Percentiles rank a stretch among this genome's conserved stretches.
Conservation (phyloP, 2,888 invertebrate genomes). For the Cyrtodaria siliqua region DNA sequence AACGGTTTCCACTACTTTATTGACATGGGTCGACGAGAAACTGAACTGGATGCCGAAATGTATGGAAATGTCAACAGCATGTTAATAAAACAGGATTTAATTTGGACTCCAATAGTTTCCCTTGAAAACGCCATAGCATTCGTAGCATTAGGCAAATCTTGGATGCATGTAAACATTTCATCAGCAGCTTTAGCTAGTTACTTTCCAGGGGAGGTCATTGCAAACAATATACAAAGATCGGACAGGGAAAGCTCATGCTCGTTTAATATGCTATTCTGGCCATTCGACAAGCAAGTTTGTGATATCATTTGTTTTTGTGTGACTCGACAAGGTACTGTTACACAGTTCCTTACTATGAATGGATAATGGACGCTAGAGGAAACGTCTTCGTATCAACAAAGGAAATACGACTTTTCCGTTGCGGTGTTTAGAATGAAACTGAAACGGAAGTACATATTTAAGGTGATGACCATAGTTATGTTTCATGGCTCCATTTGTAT, state of each 20-base stretch:
- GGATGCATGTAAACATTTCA: no score
- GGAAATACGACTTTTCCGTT: neutral
- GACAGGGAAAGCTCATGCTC: slow-evolving; percentile 28
- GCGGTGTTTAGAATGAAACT: slow-evolving; percentile 6
- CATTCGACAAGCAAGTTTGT: slow-evolving; percentile 49
- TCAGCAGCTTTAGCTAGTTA: slow-evolving; percentile 14
- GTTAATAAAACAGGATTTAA: slow-evolving; percentile 12
- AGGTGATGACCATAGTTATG: slow-evolving; percentile 16
- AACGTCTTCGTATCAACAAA: neutral
- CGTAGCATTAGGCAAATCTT: neutral
- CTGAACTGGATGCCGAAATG: slow-evolving; percentile 26
- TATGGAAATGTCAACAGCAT: slow-evolving; percentile 18
- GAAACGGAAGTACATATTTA: neutral
- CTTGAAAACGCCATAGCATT: slow-evolving; percentile 17
- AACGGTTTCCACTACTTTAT: neutral
- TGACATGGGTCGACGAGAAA: slow-evolving; percentile 32
- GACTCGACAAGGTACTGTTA: neutral
- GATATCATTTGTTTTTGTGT: slow-evolving; percentile 9
- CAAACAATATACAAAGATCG: no score
- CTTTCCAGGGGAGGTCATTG: slow-evolving; percentile 12
- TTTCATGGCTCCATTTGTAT: no score
- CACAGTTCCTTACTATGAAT: neutral
- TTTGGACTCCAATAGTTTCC: slow-evolving; percentile 35
- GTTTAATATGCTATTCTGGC: slow-evolving; percentile 49
- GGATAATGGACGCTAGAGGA: slow-evolving; percentile 10